Percentiles rank a stretch among this genome's conserved stretches.
Evolutionary conservation across 2,113 vertebrate genomes (phyloP).

Genomic region (Erythrocercus mccallii): DNA sequence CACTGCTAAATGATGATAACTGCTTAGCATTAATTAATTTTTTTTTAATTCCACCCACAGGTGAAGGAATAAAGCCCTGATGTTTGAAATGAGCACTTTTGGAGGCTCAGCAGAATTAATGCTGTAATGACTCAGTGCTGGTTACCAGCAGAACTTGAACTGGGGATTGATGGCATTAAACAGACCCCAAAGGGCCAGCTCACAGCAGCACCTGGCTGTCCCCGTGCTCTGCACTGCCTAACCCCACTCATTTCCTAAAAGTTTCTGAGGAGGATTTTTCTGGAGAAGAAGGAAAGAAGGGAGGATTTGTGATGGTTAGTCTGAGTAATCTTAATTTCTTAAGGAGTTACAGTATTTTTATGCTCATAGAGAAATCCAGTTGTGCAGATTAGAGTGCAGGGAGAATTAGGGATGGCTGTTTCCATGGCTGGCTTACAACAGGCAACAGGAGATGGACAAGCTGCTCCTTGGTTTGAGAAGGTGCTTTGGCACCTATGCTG

Average conservation of each 20-base stretch:
- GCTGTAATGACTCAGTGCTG: not conserved
- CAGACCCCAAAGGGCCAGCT: not conserved
- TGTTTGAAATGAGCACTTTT: not conserved
- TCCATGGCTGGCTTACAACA: not conserved
- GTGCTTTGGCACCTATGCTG: accelerated
- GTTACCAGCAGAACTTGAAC: not conserved
- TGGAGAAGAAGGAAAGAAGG: not conserved
- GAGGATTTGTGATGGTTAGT: not conserved
- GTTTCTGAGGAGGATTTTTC: not conserved
- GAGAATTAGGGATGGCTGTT: not conserved
- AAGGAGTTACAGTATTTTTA: not conserved
- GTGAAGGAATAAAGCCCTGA: not conserved
- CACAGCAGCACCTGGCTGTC: not conserved
- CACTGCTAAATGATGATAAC: not conserved
- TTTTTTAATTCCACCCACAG: not conserved
- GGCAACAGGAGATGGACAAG: not conserved
- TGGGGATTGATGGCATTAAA: not conserved
- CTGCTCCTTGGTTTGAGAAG: not conserved
- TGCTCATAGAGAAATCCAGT: not conserved
- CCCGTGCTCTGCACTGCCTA: not conserved
- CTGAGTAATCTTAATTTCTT: not conserved
- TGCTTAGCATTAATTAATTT: not conserved
- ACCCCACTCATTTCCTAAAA: not conserved
- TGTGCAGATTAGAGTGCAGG: not conserved
- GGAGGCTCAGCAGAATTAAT: not conserved